Percentiles rank a stretch among this genome's conserved stretches.
These are phyloP conservation scores for Sardinella longiceps DNA, from an alignment of 2,797 vertebrate species.

Conservation along the genomic window DNA sequence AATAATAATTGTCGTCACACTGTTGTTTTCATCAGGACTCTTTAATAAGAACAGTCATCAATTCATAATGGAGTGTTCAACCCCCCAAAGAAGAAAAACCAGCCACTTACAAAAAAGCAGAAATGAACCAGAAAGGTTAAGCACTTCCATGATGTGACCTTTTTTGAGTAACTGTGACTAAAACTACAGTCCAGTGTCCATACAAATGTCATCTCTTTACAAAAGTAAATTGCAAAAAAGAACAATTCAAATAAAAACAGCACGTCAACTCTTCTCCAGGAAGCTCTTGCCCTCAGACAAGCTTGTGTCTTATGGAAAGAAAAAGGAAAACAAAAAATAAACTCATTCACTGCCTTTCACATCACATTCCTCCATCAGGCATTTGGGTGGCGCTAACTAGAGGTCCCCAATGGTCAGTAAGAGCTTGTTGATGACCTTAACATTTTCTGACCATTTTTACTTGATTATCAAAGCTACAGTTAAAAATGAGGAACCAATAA, in stretches of 20 bases:
- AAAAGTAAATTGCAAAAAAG: constrained; percentile 32
- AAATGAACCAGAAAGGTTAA: constrained; percentile 17
- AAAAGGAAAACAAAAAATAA: not conserved
- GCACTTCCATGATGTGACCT: constrained; percentile 52
- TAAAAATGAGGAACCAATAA: constrained; percentile 35
- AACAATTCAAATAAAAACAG: constrained; percentile 45
- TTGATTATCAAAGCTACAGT: constrained; percentile 9
- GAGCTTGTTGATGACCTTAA: not conserved
- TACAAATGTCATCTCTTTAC: constrained; percentile 44
- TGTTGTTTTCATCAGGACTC: constrained; percentile 31
- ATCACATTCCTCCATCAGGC: constrained; percentile 37
- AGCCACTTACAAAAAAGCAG: constrained; percentile 50
- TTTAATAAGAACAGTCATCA: constrained; percentile 67
- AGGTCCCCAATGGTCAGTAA: not conserved
- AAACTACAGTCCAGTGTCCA: constrained; percentile 55
- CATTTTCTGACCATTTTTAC: not conserved
- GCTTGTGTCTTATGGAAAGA: constrained; percentile 57
- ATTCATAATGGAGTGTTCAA: constrained; percentile 54
- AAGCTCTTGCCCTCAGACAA: constrained; percentile 75
- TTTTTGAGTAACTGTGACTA: constrained; percentile 54
- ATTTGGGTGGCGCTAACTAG: not conserved
- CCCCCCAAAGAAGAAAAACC: constrained; percentile 48
- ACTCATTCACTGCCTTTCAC: constrained; percentile 5
- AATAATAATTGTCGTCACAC: not conserved
- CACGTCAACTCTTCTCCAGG: constrained; percentile 64